phyloP scores from a whole-genome alignment of 2,797 vertebrate genomes.

The Thripadectes ignobilis region DNA sequence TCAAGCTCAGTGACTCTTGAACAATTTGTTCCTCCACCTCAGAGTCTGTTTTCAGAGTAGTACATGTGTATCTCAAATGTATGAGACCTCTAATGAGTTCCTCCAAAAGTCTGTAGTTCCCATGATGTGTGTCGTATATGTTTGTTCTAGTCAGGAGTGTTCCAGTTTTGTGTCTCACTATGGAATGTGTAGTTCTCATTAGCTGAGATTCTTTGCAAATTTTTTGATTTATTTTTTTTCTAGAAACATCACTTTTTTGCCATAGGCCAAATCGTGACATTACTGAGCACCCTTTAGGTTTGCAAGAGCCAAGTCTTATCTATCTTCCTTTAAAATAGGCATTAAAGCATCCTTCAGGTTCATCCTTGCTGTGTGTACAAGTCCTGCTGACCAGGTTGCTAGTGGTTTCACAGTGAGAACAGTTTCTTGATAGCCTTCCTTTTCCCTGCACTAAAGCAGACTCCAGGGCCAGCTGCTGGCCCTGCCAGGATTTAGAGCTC shows the following conservation, averaged over 20 bases:
- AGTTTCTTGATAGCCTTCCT: neutral
- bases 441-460: neutral
- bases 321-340: neutral
- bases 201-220: neutral
- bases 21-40: neutral
- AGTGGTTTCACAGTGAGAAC: neutral
- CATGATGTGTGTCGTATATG: rapidly evolving
- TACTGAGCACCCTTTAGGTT: neutral
- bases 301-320: neutral
- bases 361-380: neutral
- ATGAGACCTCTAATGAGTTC: neutral
- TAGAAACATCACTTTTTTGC: neutral
- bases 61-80: neutral
- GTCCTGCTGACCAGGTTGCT: neutral
- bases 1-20: neutral
- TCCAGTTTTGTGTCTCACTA: neutral
- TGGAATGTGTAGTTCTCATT: neutral
- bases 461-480: neutral
- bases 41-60: neutral
- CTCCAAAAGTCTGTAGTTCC: neutral
- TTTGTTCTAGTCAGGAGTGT: neutral
- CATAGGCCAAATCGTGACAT: neutral
- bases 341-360: neutral
- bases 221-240: neutral
- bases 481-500: neutral